Conservation (phyloP, 2,797 vertebrate genomes). For the Coracias cyanogaster region DNA sequence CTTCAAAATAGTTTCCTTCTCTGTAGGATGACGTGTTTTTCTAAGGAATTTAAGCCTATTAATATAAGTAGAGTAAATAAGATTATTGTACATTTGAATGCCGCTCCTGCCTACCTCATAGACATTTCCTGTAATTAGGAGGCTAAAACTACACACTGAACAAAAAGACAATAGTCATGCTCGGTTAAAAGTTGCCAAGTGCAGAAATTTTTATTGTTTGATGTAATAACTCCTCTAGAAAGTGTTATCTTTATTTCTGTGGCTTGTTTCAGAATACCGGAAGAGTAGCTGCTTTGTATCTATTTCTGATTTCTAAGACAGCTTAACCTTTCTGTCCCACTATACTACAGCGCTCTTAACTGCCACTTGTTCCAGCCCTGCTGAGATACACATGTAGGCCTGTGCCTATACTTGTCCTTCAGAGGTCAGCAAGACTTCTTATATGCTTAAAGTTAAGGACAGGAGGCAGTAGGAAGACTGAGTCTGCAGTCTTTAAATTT, state of each 20-base stretch:
- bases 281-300: background rate
- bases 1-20: background rate
- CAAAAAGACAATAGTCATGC: background rate
- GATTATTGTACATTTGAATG: conserved; percentile 24
- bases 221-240: background rate
- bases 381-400: background rate
- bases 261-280: background rate
- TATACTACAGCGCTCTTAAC: background rate
- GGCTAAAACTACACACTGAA: background rate
- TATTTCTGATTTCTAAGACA: background rate
- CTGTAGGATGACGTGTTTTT: background rate
- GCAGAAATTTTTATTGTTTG: background rate
- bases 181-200: background rate
- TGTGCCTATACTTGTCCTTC: background rate
- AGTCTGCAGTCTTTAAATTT: conserved; percentile 23
- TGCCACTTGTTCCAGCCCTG: background rate
- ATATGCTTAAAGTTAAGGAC: background rate
- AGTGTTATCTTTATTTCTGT: background rate
- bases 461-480: background rate
- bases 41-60: conserved; percentile 51
- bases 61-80: conserved; percentile 37
- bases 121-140: conserved; percentile 52
- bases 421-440: conserved; percentile 1
- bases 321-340: background rate
- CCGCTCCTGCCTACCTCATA: conserved; percentile 3